Conservation (phyloP, 1,140 invertebrate genomes). For the Neodiprion pinetum region DNA sequence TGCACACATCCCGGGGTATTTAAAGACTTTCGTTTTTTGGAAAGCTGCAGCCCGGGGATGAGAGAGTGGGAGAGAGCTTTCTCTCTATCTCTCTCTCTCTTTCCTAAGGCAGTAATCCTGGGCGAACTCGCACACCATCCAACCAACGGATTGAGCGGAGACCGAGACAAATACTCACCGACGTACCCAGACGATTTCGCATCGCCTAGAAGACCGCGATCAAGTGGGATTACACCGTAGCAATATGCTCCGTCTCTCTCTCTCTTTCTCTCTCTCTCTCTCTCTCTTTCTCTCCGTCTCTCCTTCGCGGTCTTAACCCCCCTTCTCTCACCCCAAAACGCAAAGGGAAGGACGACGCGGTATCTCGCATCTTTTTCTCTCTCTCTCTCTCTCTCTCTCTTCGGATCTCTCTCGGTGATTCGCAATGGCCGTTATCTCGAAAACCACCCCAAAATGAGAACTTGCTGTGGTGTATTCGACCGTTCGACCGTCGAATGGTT, state of each 20-base stretch:
- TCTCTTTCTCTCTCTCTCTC: slow-evolving; percentile 22
- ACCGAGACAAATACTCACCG: neutral
- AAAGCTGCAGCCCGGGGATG: slow-evolving; percentile 28
- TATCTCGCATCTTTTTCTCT: neutral
- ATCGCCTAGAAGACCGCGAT: slow-evolving; percentile 54
- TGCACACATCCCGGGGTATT: slow-evolving; percentile 57
- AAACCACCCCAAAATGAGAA: slow-evolving; percentile 41
- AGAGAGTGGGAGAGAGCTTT: neutral
- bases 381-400: neutral
- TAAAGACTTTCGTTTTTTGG: slow-evolving; percentile 56
- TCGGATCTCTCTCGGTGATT: slow-evolving; percentile 11
- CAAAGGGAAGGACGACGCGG: neutral
- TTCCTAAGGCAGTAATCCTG: slow-evolving; percentile 55
- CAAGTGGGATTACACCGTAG: slow-evolving; percentile 58
- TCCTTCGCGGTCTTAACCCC: slow-evolving; percentile 23
- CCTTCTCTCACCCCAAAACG: slow-evolving; percentile 16
- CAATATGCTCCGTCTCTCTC: slow-evolving; percentile 55
- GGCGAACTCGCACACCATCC: slow-evolving; percentile 42
- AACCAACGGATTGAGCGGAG: neutral
- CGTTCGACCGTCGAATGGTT: slow-evolving; percentile 7
- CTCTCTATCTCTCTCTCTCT: neutral
- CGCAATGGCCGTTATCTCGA: slow-evolving; percentile 48
- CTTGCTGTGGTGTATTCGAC: slow-evolving; percentile 34
- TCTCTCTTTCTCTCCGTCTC: slow-evolving; percentile 32
- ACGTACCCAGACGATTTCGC: slow-evolving; percentile 10